Conservation (phyloP, 1,140 invertebrate species). For the Drosophila mayri region DNA sequence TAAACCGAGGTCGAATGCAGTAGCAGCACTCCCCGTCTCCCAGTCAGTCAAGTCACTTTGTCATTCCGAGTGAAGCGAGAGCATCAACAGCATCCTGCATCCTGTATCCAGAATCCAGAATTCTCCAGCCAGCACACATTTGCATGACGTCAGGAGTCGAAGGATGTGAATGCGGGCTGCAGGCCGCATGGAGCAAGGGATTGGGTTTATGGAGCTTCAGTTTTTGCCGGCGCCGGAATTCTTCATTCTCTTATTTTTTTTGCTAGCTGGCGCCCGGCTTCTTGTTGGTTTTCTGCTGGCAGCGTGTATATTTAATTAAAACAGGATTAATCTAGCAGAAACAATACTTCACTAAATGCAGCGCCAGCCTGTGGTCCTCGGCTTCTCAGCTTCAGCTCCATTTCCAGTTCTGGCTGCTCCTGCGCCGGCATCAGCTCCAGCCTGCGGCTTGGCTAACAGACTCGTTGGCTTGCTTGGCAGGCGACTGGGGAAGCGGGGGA, state of each 20-base stretch:
- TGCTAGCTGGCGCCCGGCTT: constrained; percentile 24
- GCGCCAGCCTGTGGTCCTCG: constrained; percentile 35
- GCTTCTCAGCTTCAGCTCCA: constrained; percentile 7
- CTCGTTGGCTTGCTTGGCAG: constrained; percentile 65
- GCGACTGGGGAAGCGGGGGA: background rate
- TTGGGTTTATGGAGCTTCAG: constrained; percentile 13
- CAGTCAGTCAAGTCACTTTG: constrained; percentile 75
- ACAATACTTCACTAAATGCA: constrained; percentile 84
- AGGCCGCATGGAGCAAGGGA: constrained; percentile 1
- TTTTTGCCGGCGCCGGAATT: constrained; percentile 46
- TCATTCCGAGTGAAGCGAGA: constrained; percentile 61
- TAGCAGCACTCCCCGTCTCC: constrained; percentile 32
- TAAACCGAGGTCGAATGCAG: constrained; percentile 78
- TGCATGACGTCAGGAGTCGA: constrained; percentile 75
- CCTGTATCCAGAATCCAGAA: constrained; percentile 9
- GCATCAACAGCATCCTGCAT: constrained; percentile 46
- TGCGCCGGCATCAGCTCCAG: constrained; percentile 29
- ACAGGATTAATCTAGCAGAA: constrained; percentile 83
- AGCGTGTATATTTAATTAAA: constrained; percentile 84
- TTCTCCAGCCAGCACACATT: constrained; percentile 43
- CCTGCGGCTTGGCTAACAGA: constrained; percentile 77
- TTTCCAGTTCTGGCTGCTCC: constrained; percentile 9
- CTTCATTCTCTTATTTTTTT: constrained; percentile 36
- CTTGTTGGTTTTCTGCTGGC: constrained; percentile 81
- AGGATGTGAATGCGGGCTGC: constrained; percentile 23